These are phyloP conservation scores for Diplazon laetatorius DNA, from an alignment of 2,888 invertebrate species.

Conservation along the genomic window DNA sequence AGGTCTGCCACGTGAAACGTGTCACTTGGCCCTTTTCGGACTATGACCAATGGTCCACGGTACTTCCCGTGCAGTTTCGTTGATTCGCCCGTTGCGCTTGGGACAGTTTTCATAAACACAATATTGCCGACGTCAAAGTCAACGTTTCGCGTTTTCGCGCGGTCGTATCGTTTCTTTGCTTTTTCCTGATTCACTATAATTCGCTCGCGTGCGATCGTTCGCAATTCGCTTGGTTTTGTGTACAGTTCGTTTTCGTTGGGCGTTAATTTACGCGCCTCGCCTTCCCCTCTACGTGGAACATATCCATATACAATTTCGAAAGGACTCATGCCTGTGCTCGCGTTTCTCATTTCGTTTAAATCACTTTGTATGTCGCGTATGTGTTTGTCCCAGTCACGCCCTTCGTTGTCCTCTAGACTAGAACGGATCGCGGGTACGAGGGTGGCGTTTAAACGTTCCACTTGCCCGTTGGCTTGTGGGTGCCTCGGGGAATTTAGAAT, in stretches of 20 bases:
- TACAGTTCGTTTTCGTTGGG: not conserved
- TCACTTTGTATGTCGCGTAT: not conserved
- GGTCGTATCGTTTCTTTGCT: too few species aligned
- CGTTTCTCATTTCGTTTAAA: not conserved
- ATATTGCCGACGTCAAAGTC: too few species aligned
- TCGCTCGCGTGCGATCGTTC: too few species aligned
- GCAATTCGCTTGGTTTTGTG: not conserved
- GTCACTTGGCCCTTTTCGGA: too few species aligned
- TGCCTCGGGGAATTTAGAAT: not conserved
- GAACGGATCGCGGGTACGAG: not conserved
- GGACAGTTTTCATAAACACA: too few species aligned
- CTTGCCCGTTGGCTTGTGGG: not conserved
- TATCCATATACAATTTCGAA: not conserved
- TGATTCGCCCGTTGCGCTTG: too few species aligned
- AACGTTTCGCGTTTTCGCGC: too few species aligned
- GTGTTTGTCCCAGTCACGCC: not conserved
- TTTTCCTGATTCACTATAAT: too few species aligned
- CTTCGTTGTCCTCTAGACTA: not conserved
- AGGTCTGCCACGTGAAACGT: too few species aligned
- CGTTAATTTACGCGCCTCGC: not conserved
- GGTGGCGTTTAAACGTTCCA: not conserved
- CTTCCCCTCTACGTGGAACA: not conserved
- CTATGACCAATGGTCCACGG: too few species aligned
- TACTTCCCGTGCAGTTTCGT: too few species aligned
- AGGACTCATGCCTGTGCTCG: not conserved